Conservation (phyloP, 2,797 vertebrate genomes). For the Gymnoscopelus braueri region DNA sequence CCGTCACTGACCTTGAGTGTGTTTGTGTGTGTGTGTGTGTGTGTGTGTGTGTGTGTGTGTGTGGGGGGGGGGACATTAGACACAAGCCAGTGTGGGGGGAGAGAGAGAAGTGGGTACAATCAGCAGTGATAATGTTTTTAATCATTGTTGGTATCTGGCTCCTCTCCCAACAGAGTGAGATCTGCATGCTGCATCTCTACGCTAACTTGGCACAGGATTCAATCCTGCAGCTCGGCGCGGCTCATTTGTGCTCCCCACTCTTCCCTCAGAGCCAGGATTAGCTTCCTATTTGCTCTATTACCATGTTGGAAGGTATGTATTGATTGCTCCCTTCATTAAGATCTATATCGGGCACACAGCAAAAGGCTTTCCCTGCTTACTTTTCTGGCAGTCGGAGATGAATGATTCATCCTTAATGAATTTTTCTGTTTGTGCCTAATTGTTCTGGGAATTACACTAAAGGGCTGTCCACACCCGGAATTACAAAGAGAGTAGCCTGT, state of each 20-base stretch:
- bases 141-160: conserved; percentile 55
- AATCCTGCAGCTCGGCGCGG: conserved; percentile 27
- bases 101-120: conserved; percentile 12
- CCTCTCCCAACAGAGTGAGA: conserved; percentile 24
- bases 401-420: too few relatives aligned
- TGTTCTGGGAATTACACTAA: too few relatives aligned
- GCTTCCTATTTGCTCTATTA: not conserved
- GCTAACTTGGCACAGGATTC: conserved; percentile 10
- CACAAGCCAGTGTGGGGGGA: too few relatives aligned
- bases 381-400: not conserved
- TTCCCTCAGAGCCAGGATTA: conserved; percentile 35
- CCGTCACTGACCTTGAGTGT: conserved; percentile 45
- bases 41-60: conserved; percentile 9
- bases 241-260: conserved; percentile 14
- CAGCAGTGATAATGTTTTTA: conserved; percentile 54
- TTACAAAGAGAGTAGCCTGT: too few relatives aligned
- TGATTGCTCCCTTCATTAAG: conserved; percentile 10
- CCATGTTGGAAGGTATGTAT: conserved; percentile 1
- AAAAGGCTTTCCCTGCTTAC: not conserved
- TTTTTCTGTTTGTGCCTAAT: too few relatives aligned
- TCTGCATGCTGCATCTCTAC: not conserved
- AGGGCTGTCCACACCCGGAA: too few relatives aligned
- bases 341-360: conserved; percentile 7
- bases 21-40: not conserved
- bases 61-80: not conserved